A percentile compares a stretch with the other conserved stretches of the same genome.
phyloP scores from a whole-genome alignment of 2,797 vertebrate genomes.

The Tinamus major region DNA sequence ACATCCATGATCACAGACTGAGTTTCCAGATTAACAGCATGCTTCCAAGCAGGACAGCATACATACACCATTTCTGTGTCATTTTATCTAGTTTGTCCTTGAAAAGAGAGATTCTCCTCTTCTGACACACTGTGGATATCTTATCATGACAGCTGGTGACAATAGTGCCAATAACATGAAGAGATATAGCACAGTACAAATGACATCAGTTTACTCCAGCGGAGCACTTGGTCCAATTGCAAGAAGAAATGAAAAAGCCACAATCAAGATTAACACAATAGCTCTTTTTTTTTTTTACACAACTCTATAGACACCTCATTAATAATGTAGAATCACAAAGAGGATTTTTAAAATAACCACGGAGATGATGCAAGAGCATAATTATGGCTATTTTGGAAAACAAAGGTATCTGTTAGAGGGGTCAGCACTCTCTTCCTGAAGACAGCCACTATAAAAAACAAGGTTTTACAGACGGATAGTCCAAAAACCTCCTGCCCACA shows the following conservation, averaged over 20 bases:
- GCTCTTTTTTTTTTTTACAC: background rate
- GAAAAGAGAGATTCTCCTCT: background rate
- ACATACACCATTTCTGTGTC: background rate
- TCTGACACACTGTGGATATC: background rate
- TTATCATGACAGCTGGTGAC: background rate
- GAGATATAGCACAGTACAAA: background rate
- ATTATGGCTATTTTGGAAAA: background rate
- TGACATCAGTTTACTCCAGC: background rate
- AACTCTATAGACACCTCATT: slow-evolving; percentile 28
- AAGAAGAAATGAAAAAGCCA: accelerated
- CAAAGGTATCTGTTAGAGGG: background rate
- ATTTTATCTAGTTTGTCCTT: background rate
- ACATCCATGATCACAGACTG: background rate
- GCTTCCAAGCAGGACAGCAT: background rate
- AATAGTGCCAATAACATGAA: background rate
- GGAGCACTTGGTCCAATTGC: background rate
- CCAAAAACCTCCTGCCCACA: background rate
- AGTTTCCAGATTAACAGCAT: background rate
- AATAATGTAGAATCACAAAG: slow-evolving; percentile 62
- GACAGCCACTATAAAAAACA: background rate
- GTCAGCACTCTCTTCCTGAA: slow-evolving; percentile 32
- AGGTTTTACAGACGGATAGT: background rate
- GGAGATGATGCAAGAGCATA: background rate
- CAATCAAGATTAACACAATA: background rate
- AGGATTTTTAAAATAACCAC: slow-evolving; percentile 39